Evolutionary conservation across 2,113 vertebrate genomes (phyloP).

Genomic region (Amblyornis subalaris): DNA sequence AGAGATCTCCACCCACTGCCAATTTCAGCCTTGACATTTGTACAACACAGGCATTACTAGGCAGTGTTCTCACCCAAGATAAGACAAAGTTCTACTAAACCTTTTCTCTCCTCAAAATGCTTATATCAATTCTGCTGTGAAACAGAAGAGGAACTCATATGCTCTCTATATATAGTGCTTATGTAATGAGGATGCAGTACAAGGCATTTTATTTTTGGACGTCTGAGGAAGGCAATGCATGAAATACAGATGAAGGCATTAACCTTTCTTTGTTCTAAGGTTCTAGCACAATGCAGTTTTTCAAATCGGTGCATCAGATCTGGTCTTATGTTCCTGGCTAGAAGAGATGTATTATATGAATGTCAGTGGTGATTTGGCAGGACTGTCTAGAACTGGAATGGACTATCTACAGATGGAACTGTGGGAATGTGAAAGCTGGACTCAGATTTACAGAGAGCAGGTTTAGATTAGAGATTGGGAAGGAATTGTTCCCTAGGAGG

Average conservation of each 20-base stretch:
- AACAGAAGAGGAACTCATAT: constrained; percentile 1
- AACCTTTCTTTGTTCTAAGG: background rate
- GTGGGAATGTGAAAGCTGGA: background rate
- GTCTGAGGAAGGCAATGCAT: background rate
- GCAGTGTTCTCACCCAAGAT: background rate
- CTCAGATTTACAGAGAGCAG: background rate
- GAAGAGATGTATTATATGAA: background rate
- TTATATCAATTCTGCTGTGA: background rate
- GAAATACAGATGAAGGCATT: constrained; percentile 18
- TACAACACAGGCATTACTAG: background rate
- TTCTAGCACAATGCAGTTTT: background rate
- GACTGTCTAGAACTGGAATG: background rate
- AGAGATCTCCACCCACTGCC: background rate
- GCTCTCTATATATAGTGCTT: constrained; percentile 30
- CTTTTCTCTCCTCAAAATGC: background rate
- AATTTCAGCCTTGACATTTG: constrained; percentile 6
- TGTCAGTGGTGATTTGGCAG: background rate
- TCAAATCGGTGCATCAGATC: background rate
- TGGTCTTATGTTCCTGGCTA: background rate
- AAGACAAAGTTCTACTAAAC: background rate
- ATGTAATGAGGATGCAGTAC: constrained; percentile 16
- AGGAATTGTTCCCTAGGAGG: background rate
- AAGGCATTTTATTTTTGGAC: constrained; percentile 50
- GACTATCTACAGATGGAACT: background rate
- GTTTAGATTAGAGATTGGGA: too few species aligned